Evolutionary conservation across 2,888 invertebrate species (phyloP).

Genomic region (Metellina segmentata): DNA sequence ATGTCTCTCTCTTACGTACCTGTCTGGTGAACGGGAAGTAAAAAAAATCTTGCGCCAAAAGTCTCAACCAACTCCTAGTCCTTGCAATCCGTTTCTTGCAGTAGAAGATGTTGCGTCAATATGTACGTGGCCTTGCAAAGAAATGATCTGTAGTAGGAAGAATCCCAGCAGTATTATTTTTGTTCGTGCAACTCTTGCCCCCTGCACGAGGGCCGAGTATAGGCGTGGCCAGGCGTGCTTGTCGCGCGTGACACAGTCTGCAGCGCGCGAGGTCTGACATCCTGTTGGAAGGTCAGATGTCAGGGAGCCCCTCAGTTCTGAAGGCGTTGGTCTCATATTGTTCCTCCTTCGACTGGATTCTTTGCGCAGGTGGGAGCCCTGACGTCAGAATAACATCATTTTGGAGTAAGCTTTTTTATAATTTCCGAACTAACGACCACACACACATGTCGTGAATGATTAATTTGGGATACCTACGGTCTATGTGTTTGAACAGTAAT

Average conservation of each 20-base stretch:
- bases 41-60: too few relatives aligned
- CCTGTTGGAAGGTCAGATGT: conserved; percentile 56
- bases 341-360: conserved; percentile 53
- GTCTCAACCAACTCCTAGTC: too few relatives aligned
- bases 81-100: too few relatives aligned
- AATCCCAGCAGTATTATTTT: too few relatives aligned
- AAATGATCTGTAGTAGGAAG: too few relatives aligned
- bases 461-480: conserved; percentile 15
- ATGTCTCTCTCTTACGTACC: too few relatives aligned
- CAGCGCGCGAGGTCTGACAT: conserved; percentile 51
- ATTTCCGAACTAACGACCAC: not conserved
- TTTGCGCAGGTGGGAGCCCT: conserved; percentile 47
- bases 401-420: not conserved
- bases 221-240: conserved; percentile 69
- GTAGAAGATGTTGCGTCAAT: too few relatives aligned
- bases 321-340: conserved; percentile 72
- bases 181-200: not conserved
- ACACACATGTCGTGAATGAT: conserved; percentile 50
- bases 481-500: too few relatives aligned
- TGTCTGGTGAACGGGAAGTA: too few relatives aligned
- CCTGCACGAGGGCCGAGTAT: conserved; percentile 7
- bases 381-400: not conserved
- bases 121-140: too few relatives aligned
- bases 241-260: conserved; percentile 52
- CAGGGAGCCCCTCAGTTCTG: conserved; percentile 55